These are phyloP conservation scores for Coenonympha glycerion DNA, from an alignment of 2,888 invertebrate genomes.

Conservation along the genomic window DNA sequence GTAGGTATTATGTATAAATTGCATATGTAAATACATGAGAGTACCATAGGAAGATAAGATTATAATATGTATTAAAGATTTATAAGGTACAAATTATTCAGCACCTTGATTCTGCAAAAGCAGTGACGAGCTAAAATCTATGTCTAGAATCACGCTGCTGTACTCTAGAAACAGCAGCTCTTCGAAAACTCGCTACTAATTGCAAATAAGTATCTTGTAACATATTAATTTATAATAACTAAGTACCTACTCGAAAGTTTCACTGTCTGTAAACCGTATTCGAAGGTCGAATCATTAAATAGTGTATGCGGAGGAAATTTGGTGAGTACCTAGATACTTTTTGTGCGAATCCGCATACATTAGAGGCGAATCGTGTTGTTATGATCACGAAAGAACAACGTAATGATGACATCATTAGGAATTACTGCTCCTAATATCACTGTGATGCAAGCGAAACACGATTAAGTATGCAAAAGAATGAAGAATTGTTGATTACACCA, in stretches of 20 bases:
- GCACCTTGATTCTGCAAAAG: too few species aligned
- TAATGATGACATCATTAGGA: conserved; percentile 20
- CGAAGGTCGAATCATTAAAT: neutral
- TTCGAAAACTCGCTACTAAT: neutral
- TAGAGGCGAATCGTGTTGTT: conserved; percentile 7
- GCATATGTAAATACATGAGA: too few species aligned
- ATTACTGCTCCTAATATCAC: conserved; percentile 2
- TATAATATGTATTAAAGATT: too few species aligned
- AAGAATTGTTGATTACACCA: too few species aligned
- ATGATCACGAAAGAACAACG: neutral
- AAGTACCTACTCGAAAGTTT: too few species aligned
- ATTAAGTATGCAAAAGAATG: neutral
- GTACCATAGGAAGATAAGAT: too few species aligned
- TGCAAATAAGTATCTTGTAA: neutral
- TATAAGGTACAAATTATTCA: too few species aligned
- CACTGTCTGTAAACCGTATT: neutral
- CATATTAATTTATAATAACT: neutral
- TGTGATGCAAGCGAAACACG: conserved; percentile 6
- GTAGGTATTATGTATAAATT: too few species aligned
- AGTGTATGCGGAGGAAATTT: neutral
- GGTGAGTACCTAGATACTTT: neutral
- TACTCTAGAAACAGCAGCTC: too few species aligned
- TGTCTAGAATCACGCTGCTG: too few species aligned
- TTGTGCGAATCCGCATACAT: conserved; percentile 15
- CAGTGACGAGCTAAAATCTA: too few species aligned